These are phyloP conservation scores for Pocillopora damicornis DNA, from an alignment of 64 coral and sea anemone species.

Conservation along the genomic window DNA sequence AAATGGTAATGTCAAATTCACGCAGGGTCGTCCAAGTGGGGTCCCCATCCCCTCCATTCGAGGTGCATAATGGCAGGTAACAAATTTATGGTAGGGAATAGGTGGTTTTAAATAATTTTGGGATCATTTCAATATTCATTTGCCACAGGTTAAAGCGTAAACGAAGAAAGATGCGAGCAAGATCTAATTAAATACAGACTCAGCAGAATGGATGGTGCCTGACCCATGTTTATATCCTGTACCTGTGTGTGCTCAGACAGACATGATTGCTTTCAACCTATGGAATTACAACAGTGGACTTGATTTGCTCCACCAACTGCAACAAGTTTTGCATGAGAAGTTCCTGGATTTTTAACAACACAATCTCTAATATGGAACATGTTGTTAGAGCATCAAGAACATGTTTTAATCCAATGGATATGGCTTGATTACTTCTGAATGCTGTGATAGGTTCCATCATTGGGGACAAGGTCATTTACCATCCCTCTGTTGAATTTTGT, in stretches of 20 bases:
- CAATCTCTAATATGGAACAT: not conserved
- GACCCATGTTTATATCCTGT: not conserved
- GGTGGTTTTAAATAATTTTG: not conserved
- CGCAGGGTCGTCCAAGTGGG: no score
- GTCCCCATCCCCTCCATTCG: no score
- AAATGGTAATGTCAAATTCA: no score
- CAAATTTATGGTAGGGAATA: not conserved
- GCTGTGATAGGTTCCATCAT: not conserved
- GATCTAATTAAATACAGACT: conserved; percentile 63
- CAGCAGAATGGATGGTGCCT: not conserved
- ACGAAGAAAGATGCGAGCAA: conserved; percentile 95
- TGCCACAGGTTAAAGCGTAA: conserved; percentile 78
- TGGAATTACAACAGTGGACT: not conserved
- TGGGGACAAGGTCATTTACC: not conserved
- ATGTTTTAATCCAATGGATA: conserved; percentile 8
- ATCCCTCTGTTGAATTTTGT: conserved; percentile 23
- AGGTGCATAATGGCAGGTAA: no score
- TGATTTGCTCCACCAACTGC: not conserved
- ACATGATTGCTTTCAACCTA: conserved; percentile 33
- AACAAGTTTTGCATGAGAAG: not conserved
- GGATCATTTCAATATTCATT: not conserved
- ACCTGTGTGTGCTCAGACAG: conserved; percentile 4
- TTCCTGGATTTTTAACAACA: not conserved
- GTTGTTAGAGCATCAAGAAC: conserved; percentile 1
- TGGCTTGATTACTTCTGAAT: conserved; percentile 28